These are phyloP conservation scores for Latrodectus hesperus DNA, from an alignment of 2,888 invertebrate genomes.

Conservation along the genomic window DNA sequence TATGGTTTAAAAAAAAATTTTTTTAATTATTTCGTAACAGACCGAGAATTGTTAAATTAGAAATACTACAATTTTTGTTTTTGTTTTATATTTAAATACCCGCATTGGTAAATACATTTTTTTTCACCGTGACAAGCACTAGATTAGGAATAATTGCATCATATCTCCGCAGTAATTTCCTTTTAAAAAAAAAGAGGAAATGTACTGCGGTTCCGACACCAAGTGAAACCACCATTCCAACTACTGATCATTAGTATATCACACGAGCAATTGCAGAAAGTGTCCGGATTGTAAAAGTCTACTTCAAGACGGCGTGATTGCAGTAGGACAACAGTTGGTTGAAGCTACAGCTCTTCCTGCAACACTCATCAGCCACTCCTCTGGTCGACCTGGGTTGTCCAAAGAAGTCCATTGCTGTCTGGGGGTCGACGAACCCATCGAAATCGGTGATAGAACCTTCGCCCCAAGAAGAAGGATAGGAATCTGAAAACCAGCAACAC, in stretches of 20 bases:
- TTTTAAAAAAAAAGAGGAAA: too few relatives aligned
- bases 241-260: constrained; percentile 56
- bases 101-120: neutral
- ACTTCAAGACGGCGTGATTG: constrained; percentile 8
- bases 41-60: neutral
- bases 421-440: constrained; percentile 47
- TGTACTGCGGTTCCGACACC: too few relatives aligned
- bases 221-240: constrained; percentile 21
- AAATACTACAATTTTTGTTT: neutral
- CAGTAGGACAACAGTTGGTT: constrained; percentile 43
- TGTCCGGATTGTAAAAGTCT: neutral
- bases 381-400: constrained; percentile 27
- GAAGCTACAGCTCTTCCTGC: constrained; percentile 32
- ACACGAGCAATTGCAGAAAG: neutral
- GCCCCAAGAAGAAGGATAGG: constrained; percentile 6
- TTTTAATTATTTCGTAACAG: neutral
- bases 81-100: neutral
- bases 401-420: constrained; percentile 43
- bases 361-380: constrained; percentile 58
- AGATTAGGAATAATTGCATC: neutral
- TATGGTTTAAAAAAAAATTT: neutral
- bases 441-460: constrained; percentile 37
- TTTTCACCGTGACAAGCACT: neutral
- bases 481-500: constrained; percentile 15
- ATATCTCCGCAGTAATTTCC: neutral